Base-by-base conservation (phyloP, 1,140 invertebrate genomes). In the Eulimnadia texana region DNA sequence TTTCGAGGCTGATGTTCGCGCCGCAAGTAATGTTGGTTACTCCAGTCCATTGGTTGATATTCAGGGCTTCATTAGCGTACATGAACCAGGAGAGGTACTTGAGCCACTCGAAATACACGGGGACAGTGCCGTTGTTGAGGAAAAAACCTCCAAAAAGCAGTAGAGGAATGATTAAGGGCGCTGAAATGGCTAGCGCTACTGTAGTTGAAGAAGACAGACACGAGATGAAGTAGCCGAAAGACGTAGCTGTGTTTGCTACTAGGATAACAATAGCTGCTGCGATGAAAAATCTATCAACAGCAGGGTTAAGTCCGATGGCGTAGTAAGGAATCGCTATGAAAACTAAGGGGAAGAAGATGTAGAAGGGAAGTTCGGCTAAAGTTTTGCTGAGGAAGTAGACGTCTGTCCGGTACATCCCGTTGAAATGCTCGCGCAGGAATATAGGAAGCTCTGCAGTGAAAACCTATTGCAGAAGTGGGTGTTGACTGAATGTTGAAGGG, bases 131-230 rank as follows among this genome's bases (percentile, higher is more conserved):
- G 22, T 83, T 83, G 71, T 97, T 97, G 19, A 98, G 74, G 72
- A 96, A 97, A 75, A 96, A 98, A 50, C 94, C 94, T 56, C 92
- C 93, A 71, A 97, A 96, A 13, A 97, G 73, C 71, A 98, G 76
- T 70, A 98, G 86, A 0, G 93, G 93, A 63, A 96, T 90, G 54
- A 96, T 83, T 22, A 95, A 77, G 2, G 93, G 89, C 16, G 92
- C 90, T 2, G 90, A 88, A 55, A 97, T 78, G 0, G 90, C 87
- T 6, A 95, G 73, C 0, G 93, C 91, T 76, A 93, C 86, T 28
- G 85, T 85, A 2, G 90, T 80, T 57, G 80, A 85, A 24, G 78
- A 82, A 66, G 88, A 86, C 0, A 85, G 74, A 66, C 90, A 91
- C 0, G 93, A 95, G 67, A 95, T 85, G 50, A 95, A 73, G 70